These are phyloP conservation scores for Sesia apiformis DNA, from an alignment of 2,888 invertebrate species.

Conservation along the genomic window DNA sequence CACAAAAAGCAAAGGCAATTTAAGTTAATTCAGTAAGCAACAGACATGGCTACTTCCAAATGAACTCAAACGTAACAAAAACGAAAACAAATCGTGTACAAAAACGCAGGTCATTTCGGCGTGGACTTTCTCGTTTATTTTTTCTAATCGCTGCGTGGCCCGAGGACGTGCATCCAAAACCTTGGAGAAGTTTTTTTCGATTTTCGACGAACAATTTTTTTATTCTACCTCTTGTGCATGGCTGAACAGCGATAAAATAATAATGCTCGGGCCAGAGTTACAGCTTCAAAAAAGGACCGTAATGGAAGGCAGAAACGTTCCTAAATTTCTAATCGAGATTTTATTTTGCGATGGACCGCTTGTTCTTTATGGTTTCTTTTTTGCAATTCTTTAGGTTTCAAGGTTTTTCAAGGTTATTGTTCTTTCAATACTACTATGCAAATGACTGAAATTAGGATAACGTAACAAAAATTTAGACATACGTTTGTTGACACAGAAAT, in stretches of 20 bases:
- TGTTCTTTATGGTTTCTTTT: conserved; percentile 50
- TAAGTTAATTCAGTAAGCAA: conserved; percentile 72
- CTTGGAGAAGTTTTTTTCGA: conserved; percentile 53
- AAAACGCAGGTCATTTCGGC: conserved; percentile 73
- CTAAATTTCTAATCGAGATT: conserved; percentile 64
- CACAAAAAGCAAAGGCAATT: conserved; percentile 58
- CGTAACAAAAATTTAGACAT: background rate
- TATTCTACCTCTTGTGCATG: conserved; percentile 56
- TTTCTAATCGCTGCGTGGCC: conserved; percentile 53
- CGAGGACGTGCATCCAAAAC: conserved; percentile 71
- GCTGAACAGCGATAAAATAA: conserved; percentile 66
- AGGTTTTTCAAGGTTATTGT: conserved; percentile 49
- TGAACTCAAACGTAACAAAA: conserved; percentile 73
- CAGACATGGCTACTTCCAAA: conserved; percentile 71
- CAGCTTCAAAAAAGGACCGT: conserved; percentile 50
- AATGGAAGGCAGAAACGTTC: conserved; percentile 47
- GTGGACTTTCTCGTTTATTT: conserved; percentile 68
- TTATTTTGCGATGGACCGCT: conserved; percentile 50
- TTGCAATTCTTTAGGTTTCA: conserved; percentile 51
- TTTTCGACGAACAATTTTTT: conserved; percentile 51
- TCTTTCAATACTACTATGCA: conserved; percentile 12
- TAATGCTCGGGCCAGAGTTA: conserved; percentile 44
- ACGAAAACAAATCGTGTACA: conserved; percentile 70
- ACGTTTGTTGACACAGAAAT: background rate
- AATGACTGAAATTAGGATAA: background rate